These are phyloP conservation scores for Pseudomugil gertrudae DNA, from an alignment of 2,797 vertebrate genomes.

Conservation along the genomic window DNA sequence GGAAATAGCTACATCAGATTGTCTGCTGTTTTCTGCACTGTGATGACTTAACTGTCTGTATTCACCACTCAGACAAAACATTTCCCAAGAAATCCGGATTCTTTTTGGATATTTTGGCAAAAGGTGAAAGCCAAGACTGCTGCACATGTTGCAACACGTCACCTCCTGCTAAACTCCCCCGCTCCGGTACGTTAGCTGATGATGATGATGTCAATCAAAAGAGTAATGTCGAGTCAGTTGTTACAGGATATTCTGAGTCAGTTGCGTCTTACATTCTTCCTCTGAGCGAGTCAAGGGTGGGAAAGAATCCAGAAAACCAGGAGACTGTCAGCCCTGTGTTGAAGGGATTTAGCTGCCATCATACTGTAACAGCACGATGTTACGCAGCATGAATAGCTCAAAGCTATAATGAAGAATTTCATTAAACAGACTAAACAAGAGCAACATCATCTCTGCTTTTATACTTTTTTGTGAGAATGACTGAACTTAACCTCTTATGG, in stretches of 20 bases:
- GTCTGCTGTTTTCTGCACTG: background rate
- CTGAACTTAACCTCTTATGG: too few relatives aligned
- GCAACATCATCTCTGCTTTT: background rate
- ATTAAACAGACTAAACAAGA: background rate
- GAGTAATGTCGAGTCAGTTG: conserved; percentile 42
- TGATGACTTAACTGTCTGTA: conserved; percentile 37
- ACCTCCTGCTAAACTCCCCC: conserved; percentile 6
- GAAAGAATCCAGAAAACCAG: conserved; percentile 36
- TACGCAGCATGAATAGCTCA: background rate
- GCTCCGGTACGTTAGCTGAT: conserved; percentile 13
- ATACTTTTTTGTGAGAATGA: too few relatives aligned
- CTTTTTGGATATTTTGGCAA: conserved; percentile 47
- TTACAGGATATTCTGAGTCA: conserved; percentile 47
- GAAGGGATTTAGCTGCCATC: conserved; percentile 1
- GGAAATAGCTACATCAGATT: conserved; percentile 5
- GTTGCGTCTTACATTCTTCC: conserved; percentile 28
- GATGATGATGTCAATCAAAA: conserved; percentile 50
- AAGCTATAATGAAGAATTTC: background rate
- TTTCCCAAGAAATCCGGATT: conserved; percentile 16
- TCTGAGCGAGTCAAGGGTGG: conserved; percentile 32
- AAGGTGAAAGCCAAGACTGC: conserved; percentile 33
- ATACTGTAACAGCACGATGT: too few relatives aligned
- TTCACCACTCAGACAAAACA: background rate
- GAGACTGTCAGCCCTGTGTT: conserved; percentile 11
- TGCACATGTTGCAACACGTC: conserved; percentile 50